Percentiles rank a stretch among this genome's conserved stretches.
Evolutionary conservation across 2,113 vertebrate genomes (phyloP).

Genomic region (Melanerpes aurifrons): DNA sequence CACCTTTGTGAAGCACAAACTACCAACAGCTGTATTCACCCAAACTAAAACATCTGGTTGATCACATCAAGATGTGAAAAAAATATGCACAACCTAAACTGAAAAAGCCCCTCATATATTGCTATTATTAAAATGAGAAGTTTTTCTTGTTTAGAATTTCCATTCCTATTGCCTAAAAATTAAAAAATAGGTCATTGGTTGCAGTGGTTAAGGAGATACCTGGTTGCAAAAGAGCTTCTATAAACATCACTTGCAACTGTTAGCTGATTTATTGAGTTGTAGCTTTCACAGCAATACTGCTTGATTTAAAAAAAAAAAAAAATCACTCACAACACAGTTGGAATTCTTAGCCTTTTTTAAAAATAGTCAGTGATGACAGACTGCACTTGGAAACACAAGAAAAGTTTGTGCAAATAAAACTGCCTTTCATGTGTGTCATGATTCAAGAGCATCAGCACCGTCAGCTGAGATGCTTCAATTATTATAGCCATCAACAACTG

Average conservation of each 20-base stretch:
- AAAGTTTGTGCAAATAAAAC: background rate
- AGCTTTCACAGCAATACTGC: background rate
- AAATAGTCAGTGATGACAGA: background rate
- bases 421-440: background rate
- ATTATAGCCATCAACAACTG: background rate
- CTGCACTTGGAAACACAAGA: background rate
- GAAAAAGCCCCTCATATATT: background rate
- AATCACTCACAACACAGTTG: background rate
- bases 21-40: constrained; percentile 15
- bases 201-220: background rate
- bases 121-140: background rate
- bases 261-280: background rate
- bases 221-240: background rate
- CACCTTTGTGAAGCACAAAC: background rate
- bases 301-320: background rate
- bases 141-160: background rate
- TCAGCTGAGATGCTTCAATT: constrained; percentile 9
- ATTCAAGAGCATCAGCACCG: background rate
- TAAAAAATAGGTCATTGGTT: background rate
- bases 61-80: background rate
- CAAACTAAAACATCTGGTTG: constrained; percentile 13
- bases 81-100: background rate
- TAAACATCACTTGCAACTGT: background rate
- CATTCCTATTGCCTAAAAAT: background rate
- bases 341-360: background rate